phyloP scores from a whole-genome alignment of 1,140 invertebrate genomes.

The Cyclina sinensis region DNA sequence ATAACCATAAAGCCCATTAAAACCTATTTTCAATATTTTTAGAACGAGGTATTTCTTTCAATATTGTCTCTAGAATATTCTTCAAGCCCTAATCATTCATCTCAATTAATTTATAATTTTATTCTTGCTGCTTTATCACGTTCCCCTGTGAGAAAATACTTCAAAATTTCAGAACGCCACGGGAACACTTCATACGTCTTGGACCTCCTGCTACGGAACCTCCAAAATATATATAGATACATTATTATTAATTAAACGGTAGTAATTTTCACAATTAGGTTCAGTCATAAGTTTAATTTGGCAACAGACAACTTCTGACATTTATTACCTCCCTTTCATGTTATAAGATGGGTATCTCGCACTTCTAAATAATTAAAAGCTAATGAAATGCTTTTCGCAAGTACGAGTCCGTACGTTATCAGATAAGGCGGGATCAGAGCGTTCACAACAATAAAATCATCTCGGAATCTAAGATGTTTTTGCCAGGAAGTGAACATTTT shows the following conservation, averaged over 20 bases:
- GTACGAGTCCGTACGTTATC: background rate
- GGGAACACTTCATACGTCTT: background rate
- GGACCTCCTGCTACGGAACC: background rate
- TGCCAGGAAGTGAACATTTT: too few species aligned
- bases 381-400: background rate
- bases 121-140: background rate
- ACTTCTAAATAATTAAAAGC: slow-evolving; percentile 21
- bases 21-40: too few species aligned
- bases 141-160: background rate
- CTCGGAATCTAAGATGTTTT: background rate
- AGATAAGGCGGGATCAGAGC: background rate
- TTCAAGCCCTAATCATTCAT: background rate
- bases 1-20: too few species aligned
- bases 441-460: slow-evolving; percentile 11
- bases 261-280: slow-evolving; percentile 28
- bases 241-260: slow-evolving; percentile 32
- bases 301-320: slow-evolving; percentile 9
- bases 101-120: background rate
- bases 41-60: too few species aligned
- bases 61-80: background rate
- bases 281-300: slow-evolving; percentile 31
- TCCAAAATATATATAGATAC: background rate
- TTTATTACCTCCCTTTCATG: slow-evolving; percentile 39
- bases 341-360: slow-evolving; percentile 22
- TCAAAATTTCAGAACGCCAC: background rate